phyloP scores from a whole-genome alignment of 2,797 vertebrate species.

The Bradypodion ventrale region DNA sequence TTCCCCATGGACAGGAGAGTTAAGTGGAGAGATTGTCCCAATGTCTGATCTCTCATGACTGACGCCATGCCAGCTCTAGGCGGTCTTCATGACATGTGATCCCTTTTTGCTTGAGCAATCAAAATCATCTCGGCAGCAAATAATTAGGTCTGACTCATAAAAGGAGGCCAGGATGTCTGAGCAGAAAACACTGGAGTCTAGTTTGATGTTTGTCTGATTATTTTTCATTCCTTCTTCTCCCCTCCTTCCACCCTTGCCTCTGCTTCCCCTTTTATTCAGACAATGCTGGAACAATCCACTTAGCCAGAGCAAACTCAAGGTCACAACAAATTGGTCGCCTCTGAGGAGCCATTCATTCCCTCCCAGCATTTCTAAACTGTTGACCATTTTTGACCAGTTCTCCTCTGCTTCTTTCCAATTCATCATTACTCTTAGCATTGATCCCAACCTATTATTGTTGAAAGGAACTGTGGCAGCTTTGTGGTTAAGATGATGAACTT shows the following conservation, averaged over 20 bases:
- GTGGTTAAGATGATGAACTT: no score
- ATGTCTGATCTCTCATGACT: not conserved
- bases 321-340: not conserved
- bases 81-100: not conserved
- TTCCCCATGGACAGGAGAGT: no score
- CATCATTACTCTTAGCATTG: no score
- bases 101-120: not conserved
- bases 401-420: not conserved
- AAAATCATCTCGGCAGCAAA: conserved; percentile 29
- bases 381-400: not conserved
- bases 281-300: conserved; percentile 50
- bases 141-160: conserved; percentile 27
- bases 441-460: not conserved
- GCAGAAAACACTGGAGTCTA: conserved; percentile 14
- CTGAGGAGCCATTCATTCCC: conserved; percentile 37
- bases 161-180: conserved; percentile 23
- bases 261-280: conserved; percentile 38
- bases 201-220: conserved; percentile 39
- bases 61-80: not conserved
- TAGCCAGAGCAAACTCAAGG: conserved; percentile 43
- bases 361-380: conserved; percentile 18
- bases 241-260: not conserved
- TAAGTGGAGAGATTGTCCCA: no score
- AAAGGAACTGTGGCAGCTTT: no score
- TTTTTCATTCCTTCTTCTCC: conserved; percentile 1